Conservation (phyloP, 2,113 vertebrate species). For the Coregonus clupeaformis region DNA sequence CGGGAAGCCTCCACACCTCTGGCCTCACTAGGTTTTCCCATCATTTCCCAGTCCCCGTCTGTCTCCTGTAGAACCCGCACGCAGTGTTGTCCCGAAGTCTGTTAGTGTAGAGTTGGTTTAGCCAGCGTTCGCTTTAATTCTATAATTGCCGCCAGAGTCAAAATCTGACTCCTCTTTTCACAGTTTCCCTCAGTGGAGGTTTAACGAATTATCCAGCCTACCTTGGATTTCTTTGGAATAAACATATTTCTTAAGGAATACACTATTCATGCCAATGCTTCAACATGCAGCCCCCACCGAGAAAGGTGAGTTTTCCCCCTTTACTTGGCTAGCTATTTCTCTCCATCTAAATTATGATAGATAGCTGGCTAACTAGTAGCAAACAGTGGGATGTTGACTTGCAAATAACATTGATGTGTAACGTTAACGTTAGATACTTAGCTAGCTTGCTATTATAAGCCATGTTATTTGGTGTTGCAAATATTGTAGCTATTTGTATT, state of each 20-base stretch:
- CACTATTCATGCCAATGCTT: conserved; percentile 78
- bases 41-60: conserved; percentile 31
- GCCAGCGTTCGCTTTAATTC: conserved; percentile 53
- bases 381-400: too few relatives aligned
- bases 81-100: conserved; percentile 56
- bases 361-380: too few relatives aligned
- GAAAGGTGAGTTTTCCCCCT: conserved; percentile 85
- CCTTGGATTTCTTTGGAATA: conserved; percentile 61
- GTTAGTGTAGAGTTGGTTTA: conserved; percentile 45
- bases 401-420: too few relatives aligned
- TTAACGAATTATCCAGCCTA: conserved; percentile 33
- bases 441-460: not conserved
- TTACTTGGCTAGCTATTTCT: conserved; percentile 35
- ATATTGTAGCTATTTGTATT: too few relatives aligned
- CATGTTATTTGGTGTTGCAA: not conserved
- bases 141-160: conserved; percentile 76
- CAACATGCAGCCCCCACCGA: conserved; percentile 96
- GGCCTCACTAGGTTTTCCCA: not conserved
- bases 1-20: conserved; percentile 30
- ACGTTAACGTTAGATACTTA: not conserved
- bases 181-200: conserved; percentile 42
- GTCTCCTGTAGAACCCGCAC: conserved; percentile 48
- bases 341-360: too few relatives aligned
- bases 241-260: conserved; percentile 62
- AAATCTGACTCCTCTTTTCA: conserved; percentile 62